Conservation (phyloP, 2,113 vertebrate species). For the Bubalus kerabau region DNA sequence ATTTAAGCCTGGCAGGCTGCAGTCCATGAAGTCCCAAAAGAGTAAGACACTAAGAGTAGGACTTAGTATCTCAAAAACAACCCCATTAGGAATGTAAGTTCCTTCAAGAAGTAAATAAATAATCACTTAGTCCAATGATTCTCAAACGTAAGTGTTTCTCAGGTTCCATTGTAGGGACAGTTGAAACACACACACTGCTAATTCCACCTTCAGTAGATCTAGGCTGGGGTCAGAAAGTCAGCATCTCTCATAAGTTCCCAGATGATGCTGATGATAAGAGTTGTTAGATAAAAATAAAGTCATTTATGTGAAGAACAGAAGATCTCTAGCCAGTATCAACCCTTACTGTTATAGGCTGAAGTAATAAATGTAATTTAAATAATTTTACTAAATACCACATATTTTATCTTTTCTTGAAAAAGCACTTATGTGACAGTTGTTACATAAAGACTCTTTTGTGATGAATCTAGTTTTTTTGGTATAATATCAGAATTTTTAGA, state of each 20-base stretch:
- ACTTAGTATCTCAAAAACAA: not conserved
- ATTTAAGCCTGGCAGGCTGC: not conserved
- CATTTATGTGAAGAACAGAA: not conserved
- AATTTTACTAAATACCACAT: not conserved
- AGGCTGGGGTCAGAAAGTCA: rapidly evolving
- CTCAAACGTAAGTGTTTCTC: not conserved
- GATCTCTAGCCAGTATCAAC: not conserved
- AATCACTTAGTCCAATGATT: not conserved
- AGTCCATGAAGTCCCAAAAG: not conserved
- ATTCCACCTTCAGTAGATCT: rapidly evolving
- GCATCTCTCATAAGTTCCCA: not conserved
- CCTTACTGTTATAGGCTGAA: not conserved
- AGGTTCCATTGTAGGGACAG: not conserved
- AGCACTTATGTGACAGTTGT: not conserved
- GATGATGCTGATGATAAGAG: rapidly evolving
- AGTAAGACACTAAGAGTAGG: not conserved
- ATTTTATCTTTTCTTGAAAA: not conserved
- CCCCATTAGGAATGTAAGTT: not conserved
- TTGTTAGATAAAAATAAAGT: not conserved
- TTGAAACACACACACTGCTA: not conserved
- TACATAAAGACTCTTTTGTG: not conserved
- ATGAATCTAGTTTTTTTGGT: not conserved
- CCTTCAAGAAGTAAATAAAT: not conserved
- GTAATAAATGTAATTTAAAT: not conserved
- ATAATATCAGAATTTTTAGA: not conserved